phyloP scores from a whole-genome alignment of 2,797 vertebrate genomes.

The Phalloptychus januarius region DNA sequence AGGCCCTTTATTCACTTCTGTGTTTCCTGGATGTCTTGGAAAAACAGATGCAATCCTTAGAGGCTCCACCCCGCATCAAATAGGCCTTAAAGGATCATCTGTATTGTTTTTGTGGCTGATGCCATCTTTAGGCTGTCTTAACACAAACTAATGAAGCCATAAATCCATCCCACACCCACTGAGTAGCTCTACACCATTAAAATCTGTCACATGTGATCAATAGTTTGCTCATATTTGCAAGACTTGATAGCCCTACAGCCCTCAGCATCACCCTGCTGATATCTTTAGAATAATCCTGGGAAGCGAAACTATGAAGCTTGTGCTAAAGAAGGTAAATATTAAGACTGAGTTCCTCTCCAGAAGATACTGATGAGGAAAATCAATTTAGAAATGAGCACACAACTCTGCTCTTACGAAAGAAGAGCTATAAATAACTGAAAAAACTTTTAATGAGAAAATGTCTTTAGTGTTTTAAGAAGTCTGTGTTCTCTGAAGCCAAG shows the following conservation, averaged over 20 bases:
- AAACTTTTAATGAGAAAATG: background rate
- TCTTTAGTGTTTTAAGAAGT: background rate
- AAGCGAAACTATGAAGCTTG: background rate
- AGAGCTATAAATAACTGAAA: background rate
- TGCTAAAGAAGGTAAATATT: background rate
- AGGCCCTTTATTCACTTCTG: background rate
- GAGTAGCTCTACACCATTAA: slow-evolving; percentile 7
- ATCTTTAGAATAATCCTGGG: background rate
- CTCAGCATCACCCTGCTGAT: background rate
- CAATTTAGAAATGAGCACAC: background rate
- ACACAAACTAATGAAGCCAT: slow-evolving; percentile 42
- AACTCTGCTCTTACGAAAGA: slow-evolving; percentile 5
- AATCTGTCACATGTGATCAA: slow-evolving; percentile 4
- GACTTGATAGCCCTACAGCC: background rate
- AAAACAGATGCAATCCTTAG: slow-evolving; percentile 1
- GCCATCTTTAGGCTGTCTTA: background rate
- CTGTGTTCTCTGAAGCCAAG: background rate
- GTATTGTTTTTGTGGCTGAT: background rate
- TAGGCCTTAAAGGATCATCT: slow-evolving; percentile 6
- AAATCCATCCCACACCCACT: slow-evolving; percentile 29
- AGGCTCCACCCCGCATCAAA: slow-evolving; percentile 4
- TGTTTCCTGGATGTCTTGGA: background rate
- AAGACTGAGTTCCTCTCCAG: background rate
- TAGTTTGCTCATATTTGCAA: background rate
- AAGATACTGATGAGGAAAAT: slow-evolving; percentile 12